phyloP scores from a whole-genome alignment of 2,797 vertebrate genomes.

The Gambusia yucatana region DNA sequence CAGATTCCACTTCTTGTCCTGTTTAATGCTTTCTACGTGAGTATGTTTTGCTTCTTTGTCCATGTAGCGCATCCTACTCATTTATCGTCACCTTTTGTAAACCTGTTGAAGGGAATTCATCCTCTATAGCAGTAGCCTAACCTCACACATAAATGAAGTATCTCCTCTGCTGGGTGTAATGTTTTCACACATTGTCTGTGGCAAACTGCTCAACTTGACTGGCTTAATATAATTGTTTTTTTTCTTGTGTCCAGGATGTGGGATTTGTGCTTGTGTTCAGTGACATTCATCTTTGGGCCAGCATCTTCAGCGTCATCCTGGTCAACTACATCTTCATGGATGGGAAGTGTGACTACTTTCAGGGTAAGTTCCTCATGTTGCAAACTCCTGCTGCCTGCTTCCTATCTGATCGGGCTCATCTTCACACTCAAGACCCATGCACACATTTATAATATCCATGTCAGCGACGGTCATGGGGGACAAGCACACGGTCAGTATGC shows the following conservation, averaged over 20 bases:
- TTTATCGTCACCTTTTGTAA: background rate
- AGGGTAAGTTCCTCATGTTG: constrained; percentile 76
- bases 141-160: background rate
- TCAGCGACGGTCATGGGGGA: constrained; percentile 82
- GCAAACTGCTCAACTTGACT: background rate
- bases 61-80: too few relatives aligned
- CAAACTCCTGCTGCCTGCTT: constrained; percentile 77
- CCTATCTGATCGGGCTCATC: constrained; percentile 87
- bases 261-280: constrained; percentile 87
- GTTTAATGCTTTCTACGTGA: constrained; percentile 91
- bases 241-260: constrained; percentile 75
- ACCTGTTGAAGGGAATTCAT: background rate
- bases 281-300: constrained; percentile 89
- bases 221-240: background rate
- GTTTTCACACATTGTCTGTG: background rate
- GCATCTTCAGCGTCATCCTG: constrained; percentile 88
- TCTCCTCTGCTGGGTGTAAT: background rate
- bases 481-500: constrained; percentile 70
- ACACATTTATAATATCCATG: constrained; percentile 88
- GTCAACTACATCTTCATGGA: constrained; percentile 93
- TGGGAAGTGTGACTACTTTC: constrained; percentile 91
- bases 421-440: constrained; percentile 90
- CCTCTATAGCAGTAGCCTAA: background rate
- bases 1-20: constrained; percentile 91
- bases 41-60: constrained; percentile 51